Conservation (phyloP, 1,140 invertebrate species). For the Rhopalosiphum padi region DNA sequence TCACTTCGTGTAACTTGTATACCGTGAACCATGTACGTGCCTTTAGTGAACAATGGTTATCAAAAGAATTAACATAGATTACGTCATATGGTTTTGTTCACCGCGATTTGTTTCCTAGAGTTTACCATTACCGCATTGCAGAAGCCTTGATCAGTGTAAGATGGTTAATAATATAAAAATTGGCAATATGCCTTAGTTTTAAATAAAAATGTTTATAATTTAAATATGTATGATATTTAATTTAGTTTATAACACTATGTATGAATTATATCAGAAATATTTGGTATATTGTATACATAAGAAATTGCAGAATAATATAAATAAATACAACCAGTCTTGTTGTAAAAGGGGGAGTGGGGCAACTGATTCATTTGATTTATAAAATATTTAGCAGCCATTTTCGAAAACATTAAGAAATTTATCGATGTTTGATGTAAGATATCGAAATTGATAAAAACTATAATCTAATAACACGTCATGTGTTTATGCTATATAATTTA, state of each 20-base stretch:
- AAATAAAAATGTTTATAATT: not conserved
- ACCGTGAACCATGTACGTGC: not conserved
- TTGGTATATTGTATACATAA: not conserved
- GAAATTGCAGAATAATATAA: not conserved
- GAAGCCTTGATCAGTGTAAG: not conserved
- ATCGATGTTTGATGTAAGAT: not conserved
- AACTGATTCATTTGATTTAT: not conserved
- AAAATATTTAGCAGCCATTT: not conserved
- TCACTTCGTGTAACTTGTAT: not conserved
- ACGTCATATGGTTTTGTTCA: not conserved
- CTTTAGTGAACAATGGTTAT: constrained; percentile 3
- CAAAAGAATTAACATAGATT: constrained; percentile 18
- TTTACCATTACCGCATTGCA: not conserved
- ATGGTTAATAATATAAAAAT: not conserved
- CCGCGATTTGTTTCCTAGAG: not conserved
- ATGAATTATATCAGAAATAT: not conserved
- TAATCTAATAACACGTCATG: no score
- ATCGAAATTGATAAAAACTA: not conserved
- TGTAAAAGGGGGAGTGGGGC: no score
- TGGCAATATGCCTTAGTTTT: not conserved
- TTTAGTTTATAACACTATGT: not conserved
- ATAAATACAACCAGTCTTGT: not conserved
- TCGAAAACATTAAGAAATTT: not conserved
- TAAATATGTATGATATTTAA: not conserved
- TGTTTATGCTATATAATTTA: no score